Conservation (phyloP, 64 coral and sea anemone species). For the Hydrozoanthus tunicans region DNA sequence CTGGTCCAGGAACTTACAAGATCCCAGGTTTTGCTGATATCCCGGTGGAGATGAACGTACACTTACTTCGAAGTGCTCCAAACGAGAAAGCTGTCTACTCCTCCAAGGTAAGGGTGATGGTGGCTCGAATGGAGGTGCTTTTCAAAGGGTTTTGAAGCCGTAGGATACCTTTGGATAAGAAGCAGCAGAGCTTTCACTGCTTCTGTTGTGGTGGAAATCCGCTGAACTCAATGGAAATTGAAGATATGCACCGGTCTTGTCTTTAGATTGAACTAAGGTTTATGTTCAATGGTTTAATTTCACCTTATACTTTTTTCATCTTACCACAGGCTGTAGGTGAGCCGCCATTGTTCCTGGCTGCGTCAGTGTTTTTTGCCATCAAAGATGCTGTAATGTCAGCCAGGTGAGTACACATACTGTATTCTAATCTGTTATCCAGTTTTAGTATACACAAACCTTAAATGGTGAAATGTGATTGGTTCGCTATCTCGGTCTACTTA, state of each 20-base stretch:
- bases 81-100: conserved; percentile 87
- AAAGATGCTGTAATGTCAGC: conserved; percentile 82
- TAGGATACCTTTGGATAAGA: no score
- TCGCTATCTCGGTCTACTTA: no score
- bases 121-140: no score
- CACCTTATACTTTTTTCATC: background rate
- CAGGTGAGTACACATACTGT: conserved; percentile 33
- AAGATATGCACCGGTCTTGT: no score
- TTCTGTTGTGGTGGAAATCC: no score
- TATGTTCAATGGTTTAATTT: background rate
- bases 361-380: conserved; percentile 90
- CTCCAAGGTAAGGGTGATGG: conserved; percentile 66
- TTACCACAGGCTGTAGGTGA: conserved; percentile 75
- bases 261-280: no score
- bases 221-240: no score
- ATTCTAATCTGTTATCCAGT: background rate
- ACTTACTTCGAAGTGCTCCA: conserved; percentile 82
- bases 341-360: conserved; percentile 80
- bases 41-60: conserved; percentile 85
- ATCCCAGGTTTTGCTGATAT: conserved; percentile 92
- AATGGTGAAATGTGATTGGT: no score
- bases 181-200: no score
- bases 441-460: background rate
- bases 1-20: conserved; percentile 89
- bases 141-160: no score